Evolutionary conservation across 30 jellyfish, hydroid and myxozoan species (phyloP), one percentile per base, ranked within the genome.

Genomic region (Cassiopea andromeda): DNA sequence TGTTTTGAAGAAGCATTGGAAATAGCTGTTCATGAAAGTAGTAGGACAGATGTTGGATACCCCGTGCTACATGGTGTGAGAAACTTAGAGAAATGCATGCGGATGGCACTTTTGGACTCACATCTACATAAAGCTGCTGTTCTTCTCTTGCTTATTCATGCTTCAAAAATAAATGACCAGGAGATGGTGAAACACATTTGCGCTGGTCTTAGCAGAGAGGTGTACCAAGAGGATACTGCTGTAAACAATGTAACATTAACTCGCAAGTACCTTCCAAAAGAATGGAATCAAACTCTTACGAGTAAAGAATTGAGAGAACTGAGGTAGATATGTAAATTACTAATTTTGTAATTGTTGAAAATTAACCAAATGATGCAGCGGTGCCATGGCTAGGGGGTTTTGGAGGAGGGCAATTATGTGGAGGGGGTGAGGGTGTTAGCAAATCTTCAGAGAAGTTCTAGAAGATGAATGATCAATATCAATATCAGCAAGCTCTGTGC

Each of bases 31-130:
- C 78, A 44, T 16, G 77, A 61, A 44, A 91, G 91, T 60, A 64
- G 88, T 67, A 93, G 77, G 18, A 69, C 48, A 78, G 93, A 95
- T 48, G 97, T 81, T 48, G 99, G 99, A n/a, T 90, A 85, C 54
- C 90, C 91, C 18, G 84, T 87, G 17, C 46, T 94, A 46, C 99
- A 92, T 60, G 92, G 38, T 27, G 38, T 27, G 38, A 27, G 38
- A 27, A 27, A 27, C 38, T 27, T 27, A 27, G 38, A 27, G 93
- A 80, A 69, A 49, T 89, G 96, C 81, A 61, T 93, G 81, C 77
- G 72, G 54, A 72, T 54, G 57, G 97, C 97, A 46, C 80, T 84
- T 13, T 10, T n/a, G 73, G 77, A 73, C 73, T 93, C 98, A 0
- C 44, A 85, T 2, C 48, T 73, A 16, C 43, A 19, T n/a, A 84